Evolutionary conservation across 2,797 vertebrate genomes (phyloP).

Genomic region (Tenualosa ilisha): DNA sequence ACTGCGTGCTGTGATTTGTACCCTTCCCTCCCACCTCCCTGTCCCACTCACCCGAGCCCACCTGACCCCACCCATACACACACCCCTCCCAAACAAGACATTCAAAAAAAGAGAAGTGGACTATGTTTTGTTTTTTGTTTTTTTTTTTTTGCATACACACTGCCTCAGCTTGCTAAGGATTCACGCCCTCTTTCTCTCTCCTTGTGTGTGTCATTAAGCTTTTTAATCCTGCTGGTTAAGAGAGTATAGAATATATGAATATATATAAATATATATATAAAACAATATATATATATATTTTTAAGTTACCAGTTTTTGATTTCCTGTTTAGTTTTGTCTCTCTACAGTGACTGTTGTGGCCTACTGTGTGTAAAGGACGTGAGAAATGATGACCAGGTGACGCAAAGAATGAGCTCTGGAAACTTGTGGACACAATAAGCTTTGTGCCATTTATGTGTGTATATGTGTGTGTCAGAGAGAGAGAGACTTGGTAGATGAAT

Average conservation of each 20-base stretch:
- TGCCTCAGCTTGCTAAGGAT: slow-evolving; percentile 43
- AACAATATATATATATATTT: slow-evolving; percentile 57
- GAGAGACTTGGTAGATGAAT: slow-evolving; percentile 30
- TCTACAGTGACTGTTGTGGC: slow-evolving; percentile 67
- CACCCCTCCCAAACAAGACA: slow-evolving; percentile 36
- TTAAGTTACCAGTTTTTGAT: slow-evolving; percentile 53
- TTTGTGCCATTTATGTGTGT: slow-evolving; percentile 36
- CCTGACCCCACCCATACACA: background rate
- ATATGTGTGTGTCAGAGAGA: slow-evolving; percentile 10
- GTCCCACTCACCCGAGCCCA: background rate
- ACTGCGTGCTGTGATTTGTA: slow-evolving; percentile 49
- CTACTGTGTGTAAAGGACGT: slow-evolving; percentile 68
- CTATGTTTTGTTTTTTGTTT: background rate
- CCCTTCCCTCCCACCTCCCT: slow-evolving; percentile 39
- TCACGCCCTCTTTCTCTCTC: slow-evolving; percentile 28
- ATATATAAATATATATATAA: slow-evolving; percentile 57
- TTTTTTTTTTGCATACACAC: slow-evolving; percentile 34
- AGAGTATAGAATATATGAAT: slow-evolving; percentile 62
- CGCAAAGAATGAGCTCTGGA: background rate
- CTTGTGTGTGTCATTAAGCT: slow-evolving; percentile 63
- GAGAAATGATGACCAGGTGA: background rate
- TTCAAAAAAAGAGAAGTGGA: slow-evolving; percentile 22
- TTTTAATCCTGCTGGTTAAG: slow-evolving; percentile 71
- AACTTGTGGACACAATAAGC: background rate
- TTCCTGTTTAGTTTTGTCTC: slow-evolving; percentile 56